Base-by-base conservation (phyloP, 2,113 vertebrate species). In the Osmerus mordax region DNA sequence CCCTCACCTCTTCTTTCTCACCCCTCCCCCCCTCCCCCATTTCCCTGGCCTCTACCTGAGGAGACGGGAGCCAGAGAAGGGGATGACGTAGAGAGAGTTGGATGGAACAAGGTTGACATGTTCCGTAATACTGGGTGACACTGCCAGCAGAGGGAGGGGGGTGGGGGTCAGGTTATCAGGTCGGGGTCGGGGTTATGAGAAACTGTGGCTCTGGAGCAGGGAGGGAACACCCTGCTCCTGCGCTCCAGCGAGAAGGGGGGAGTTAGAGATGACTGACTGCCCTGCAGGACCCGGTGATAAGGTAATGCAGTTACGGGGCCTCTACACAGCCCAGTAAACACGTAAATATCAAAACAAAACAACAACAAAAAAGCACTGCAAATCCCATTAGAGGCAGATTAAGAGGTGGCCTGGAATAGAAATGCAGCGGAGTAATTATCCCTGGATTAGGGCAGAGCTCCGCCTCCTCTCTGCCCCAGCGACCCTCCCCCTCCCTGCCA, bases 381-480 rank as follows among this genome's bases (percentile, higher is more conserved):
- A 89, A 90, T 88, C 89, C 85, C 76, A 87, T 90, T 90, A 90
- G 78, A 58, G 66, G 65, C 60, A 81, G 87, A 86, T 89, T 89
- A 89, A 84, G 73, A 82, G 73, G 78, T 74, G 68, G 71, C 87
- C 88, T 67, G 71, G 82, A 90, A 89, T 88, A 90, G 88, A 85
- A 86, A 81, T 81, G 82, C 86, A 89, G 78, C 73, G 84, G 63
- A 60, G 73, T 71, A 68, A 59, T 72, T 69, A 72, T 75, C 69
- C 60, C 29, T 59, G 89, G 86, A 90, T 91, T 90, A 89, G 71
- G 70, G 68, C 72, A 87, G 74, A 69, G 68, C 74, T 77, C 73
- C 11, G 4, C 73, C 74, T 80, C 69, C 73, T 21, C 73, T 68
- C 58, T 61, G 21, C 36, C 77, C 74, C 69, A 47, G 36, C 41